Conservation (phyloP, 2,888 invertebrate species). For the Subacronicta megacephala region DNA sequence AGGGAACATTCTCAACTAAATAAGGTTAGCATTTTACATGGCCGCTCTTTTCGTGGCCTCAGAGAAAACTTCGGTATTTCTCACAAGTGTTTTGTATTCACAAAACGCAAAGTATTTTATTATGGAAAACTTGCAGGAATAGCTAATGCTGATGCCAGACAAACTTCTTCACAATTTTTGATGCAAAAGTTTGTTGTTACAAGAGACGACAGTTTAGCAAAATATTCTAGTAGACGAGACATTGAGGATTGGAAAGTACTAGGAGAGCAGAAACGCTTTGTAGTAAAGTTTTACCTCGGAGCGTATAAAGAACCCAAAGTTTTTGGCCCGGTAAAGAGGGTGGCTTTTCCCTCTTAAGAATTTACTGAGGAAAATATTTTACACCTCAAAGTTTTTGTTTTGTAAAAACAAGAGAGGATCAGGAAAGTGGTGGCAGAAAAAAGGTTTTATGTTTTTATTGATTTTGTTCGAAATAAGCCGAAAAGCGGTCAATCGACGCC, state of each 20-base stretch:
- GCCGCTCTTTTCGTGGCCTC: not conserved
- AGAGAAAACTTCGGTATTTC: constrained; percentile 24
- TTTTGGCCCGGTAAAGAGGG: not conserved
- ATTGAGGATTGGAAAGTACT: constrained; percentile 8
- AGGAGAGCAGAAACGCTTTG: constrained; percentile 5
- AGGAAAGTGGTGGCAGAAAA: not conserved
- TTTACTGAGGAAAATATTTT: constrained; percentile 4
- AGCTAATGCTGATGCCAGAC: constrained; percentile 19
- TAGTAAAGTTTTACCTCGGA: not conserved
- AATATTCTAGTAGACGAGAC: constrained; percentile 4
- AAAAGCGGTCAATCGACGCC: not conserved
- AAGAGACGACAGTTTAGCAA: constrained; percentile 16
- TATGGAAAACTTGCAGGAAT: constrained; percentile 30
- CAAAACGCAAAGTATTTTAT: constrained; percentile 42
- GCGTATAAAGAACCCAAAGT: not conserved
- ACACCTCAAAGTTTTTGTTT: not conserved
- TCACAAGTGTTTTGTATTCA: constrained; percentile 48
- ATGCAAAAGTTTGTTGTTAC: constrained; percentile 30
- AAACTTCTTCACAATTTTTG: constrained; percentile 23
- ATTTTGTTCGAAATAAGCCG: not conserved
- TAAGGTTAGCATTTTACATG: no score
- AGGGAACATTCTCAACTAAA: not conserved
- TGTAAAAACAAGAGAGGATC: not conserved
- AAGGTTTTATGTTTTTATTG: not conserved
- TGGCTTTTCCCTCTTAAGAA: not conserved